Evolutionary conservation across 2,888 invertebrate genomes (phyloP), one percentile per base, ranked within the genome.

Genomic region (Coenonympha glycerion): DNA sequence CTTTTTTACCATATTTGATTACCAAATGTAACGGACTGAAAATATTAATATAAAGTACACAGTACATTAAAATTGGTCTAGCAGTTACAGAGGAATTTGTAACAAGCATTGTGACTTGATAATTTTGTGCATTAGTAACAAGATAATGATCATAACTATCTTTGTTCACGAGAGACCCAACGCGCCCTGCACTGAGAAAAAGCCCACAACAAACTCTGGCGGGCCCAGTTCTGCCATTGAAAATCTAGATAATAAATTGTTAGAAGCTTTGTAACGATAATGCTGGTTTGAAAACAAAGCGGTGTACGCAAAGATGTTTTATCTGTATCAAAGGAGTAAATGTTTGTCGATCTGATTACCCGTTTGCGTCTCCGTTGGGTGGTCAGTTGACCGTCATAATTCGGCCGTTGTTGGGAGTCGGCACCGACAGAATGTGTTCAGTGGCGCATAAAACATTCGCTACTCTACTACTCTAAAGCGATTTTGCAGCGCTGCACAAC

Each of bases 371-470:
- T 66, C 67, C 62, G 64, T 47, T 64, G 70, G 73, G 76, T 80
- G 79, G 73, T 67, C 86, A 86, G 77, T 81, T 88, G 87, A 85
- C 88, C 87, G 86, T 84, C 70, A 86, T 88, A 87, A 88, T 87
- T 81, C 72, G 71, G 53, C 56, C 64, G 70, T 69, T 66, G 65
- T 63, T 62, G 63, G 78, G 73, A 65, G 65, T 63, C 62, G 63
- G 78, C 73, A 65, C 69, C 59, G 55, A 56, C 74, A 69, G 74
- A 76, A 78, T 74, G 72, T 65, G 78, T 56, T 64, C 85, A 81
- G 63, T 76, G 86, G 76, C 69, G 87, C 87, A 83, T 87, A 81
- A 86, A 87, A 87, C 85, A 86, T 85, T 80, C 69, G 68, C 65
- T 65, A 62, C 65, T 55, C 46, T 44, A 30, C 48, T n/a, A n/a